phyloP scores from a whole-genome alignment of 2,888 invertebrate species.

The Microchrysa polita region DNA sequence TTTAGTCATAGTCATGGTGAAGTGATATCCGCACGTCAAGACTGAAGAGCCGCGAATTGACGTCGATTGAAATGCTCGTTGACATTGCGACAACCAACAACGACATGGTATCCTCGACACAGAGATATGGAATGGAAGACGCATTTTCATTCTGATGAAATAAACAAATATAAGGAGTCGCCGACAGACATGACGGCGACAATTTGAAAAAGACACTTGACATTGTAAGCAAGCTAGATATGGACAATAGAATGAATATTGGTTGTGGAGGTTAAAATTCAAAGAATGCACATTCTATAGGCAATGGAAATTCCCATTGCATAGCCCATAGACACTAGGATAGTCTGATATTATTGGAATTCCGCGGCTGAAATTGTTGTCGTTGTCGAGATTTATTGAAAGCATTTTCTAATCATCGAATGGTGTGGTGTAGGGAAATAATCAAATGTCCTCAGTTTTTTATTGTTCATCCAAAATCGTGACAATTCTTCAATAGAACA shows the following conservation, averaged over 20 bases:
- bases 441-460: no score
- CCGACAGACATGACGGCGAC: neutral
- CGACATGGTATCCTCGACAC: constrained; percentile 23
- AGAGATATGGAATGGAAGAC: constrained; percentile 3
- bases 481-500: no score
- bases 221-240: no score
- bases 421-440: no score
- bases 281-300: neutral
- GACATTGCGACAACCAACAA: neutral
- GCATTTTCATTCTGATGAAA: neutral
- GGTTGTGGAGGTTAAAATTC: no score
- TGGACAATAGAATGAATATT: no score
- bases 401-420: no score
- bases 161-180: neutral
- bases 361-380: constrained; percentile 18
- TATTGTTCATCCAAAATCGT: no score
- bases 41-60: constrained; percentile 34
- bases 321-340: no score
- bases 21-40: constrained; percentile 2
- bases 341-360: constrained; percentile 38
- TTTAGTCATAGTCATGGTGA: neutral
- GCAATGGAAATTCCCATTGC: constrained; percentile 11
- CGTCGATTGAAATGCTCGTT: constrained; percentile 2
- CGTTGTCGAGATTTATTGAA: neutral
- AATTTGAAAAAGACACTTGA: neutral